These are phyloP conservation scores for Linepithema humile DNA, from an alignment of 1,140 invertebrate species.

Conservation along the genomic window DNA sequence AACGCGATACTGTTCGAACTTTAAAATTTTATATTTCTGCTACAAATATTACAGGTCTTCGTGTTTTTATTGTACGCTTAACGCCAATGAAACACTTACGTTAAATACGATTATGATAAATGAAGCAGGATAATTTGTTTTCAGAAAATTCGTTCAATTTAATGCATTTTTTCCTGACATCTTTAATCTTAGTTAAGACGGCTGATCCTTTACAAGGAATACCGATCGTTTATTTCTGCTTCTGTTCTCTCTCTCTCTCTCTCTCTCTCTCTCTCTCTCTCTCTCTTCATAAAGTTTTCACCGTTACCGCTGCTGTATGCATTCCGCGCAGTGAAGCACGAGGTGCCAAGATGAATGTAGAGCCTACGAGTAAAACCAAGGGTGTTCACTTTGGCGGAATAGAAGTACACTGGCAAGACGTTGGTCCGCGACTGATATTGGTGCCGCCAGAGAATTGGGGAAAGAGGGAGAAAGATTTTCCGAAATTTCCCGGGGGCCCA, in stretches of 20 bases:
- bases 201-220: neutral
- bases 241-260: too few relatives aligned
- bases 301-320: constrained; percentile 25
- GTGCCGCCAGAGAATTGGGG: constrained; percentile 31
- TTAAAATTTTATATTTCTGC: neutral
- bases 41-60: neutral
- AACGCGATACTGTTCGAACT: neutral
- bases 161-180: neutral
- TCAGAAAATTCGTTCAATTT: too few relatives aligned
- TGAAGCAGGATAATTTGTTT: too few relatives aligned
- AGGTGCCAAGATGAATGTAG: constrained; percentile 38
- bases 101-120: too few relatives aligned
- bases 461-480: constrained; percentile 73
- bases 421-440: constrained; percentile 44
- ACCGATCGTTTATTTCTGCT: neutral
- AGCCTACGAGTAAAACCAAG: constrained; percentile 16
- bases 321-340: constrained; percentile 24
- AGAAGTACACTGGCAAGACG: constrained; percentile 72
- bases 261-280: too few relatives aligned
- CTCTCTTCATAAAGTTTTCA: constrained; percentile 62
- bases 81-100: neutral
- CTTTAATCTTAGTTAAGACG: neutral
- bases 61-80: neutral
- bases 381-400: constrained; percentile 58
- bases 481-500: constrained; percentile 79